These are phyloP conservation scores for Thysanoteuthis rhombus DNA, from an alignment of 2,888 invertebrate species.

Conservation along the genomic window DNA sequence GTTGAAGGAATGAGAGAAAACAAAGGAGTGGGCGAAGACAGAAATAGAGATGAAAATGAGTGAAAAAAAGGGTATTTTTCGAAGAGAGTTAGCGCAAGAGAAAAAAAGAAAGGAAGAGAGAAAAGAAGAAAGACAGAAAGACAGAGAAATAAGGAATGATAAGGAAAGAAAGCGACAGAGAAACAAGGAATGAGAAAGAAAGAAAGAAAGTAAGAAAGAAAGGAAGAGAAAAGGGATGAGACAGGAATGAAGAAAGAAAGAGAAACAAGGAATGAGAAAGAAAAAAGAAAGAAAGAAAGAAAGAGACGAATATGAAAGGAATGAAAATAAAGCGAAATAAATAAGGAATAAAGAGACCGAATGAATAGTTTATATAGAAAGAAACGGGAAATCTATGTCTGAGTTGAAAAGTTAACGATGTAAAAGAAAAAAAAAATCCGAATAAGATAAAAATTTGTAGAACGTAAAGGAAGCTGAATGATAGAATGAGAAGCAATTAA, in stretches of 20 bases:
- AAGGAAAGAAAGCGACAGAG: not conserved
- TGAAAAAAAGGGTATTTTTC: not conserved
- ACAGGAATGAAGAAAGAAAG: not conserved
- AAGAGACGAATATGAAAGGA: not conserved
- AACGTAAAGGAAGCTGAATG: not conserved
- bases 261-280: rapidly evolving
- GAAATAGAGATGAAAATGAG: not conserved
- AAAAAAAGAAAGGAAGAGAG: not conserved
- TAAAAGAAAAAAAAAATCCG: not conserved
- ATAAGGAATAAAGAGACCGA: not conserved
- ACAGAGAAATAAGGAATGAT: not conserved
- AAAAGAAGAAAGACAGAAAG: not conserved
- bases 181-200: not conserved
- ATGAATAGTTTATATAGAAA: not conserved
- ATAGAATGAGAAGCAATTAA: not conserved
- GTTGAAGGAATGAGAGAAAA: not conserved
- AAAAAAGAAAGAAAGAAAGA: not conserved
- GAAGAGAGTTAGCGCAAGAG: too few species aligned
- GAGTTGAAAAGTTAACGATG: not conserved
- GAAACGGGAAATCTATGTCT: not conserved
- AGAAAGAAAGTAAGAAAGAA: not conserved
- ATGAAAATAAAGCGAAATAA: not conserved
- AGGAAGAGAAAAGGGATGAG: not conserved
- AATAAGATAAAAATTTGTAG: not conserved
- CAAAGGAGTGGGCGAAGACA: not conserved